Evolutionary conservation across 92 coral and sea anemone species (phyloP), one percentile per base, ranked within the genome.

Genomic region (Epizoanthus fatuus): DNA sequence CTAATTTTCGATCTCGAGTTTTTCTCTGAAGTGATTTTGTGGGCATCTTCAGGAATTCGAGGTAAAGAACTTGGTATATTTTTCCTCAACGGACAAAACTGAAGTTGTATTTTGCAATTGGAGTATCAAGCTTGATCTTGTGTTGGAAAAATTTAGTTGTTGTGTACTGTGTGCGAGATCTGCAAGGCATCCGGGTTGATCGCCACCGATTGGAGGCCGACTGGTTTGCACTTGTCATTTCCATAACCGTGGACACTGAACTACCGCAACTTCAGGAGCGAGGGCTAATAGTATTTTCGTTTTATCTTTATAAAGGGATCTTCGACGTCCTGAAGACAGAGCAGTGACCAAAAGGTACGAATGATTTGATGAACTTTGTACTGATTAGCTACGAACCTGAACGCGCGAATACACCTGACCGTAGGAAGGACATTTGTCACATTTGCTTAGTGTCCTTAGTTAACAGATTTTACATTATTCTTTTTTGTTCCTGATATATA

Each of bases 11-110:
- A 39, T 42, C 68, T 60, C 14, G 57, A 53, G 82, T 60, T 77
- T 60, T 77, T 77, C 49, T 59, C 82, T 60, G 56, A 77, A 77
- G 70, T 42, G 82, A 77, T 59, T 77, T 77, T 77, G 82, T 77
- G 69, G 82, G 82, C 65, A 59, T 77, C 82, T 60, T 77, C 82
- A 77, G 82, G 82, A 56, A 77, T 3, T 77, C 82, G 82, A 77
- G 82, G 82, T 77, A 77, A 77, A 77, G 7, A 77, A 20, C 69
- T 44, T 77, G 70, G 49, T 42, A 20, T 19, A 59, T 17, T 17
- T 60, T 10, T 13, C 2, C 53, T 7, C 17, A 42, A 62, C 44
- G 29, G 25, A 17, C 19, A 42, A 44, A 77, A 4, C 7, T 15
- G 14, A 2, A 2, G 20, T 53, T 60, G 13, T 38, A 42, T 77